Conservation (phyloP, 2,888 invertebrate species). For the Meteorus cinctellus region DNA sequence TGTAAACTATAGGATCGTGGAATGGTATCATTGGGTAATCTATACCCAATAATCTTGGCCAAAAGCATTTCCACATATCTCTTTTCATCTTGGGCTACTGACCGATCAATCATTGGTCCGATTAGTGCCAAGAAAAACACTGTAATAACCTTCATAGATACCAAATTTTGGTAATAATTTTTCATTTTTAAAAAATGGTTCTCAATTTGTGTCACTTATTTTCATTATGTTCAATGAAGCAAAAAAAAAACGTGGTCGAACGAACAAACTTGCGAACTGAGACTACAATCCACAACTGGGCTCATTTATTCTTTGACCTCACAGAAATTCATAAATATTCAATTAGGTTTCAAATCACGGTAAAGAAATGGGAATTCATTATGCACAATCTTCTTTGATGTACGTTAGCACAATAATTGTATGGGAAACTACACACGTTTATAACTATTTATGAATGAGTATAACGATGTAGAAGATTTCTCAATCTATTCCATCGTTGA, state of each 20-base stretch:
- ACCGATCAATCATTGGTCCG: neutral
- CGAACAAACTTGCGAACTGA: conserved; percentile 16
- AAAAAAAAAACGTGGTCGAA: neutral
- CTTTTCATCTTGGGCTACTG: conserved; percentile 9
- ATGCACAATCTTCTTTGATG: neutral
- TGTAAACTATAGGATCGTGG: conserved; percentile 76
- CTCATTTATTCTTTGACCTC: conserved; percentile 29
- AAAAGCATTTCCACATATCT: conserved; percentile 12
- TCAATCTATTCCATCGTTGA: too few relatives aligned
- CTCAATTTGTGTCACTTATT: neutral
- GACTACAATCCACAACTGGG: conserved; percentile 5
- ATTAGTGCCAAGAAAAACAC: neutral
- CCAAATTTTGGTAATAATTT: neutral
- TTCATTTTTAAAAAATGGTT: neutral
- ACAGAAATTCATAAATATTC: conserved; percentile 16
- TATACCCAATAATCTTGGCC: conserved; percentile 64
- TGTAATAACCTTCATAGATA: neutral
- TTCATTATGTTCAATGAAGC: neutral
- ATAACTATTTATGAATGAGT: too few relatives aligned
- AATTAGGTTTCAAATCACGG: neutral
- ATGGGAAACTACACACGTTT: too few relatives aligned
- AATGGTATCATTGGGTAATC: conserved; percentile 75
- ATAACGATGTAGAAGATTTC: too few relatives aligned
- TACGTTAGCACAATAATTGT: too few relatives aligned
- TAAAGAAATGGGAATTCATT: neutral